These are phyloP conservation scores for Phasia obesa DNA, from an alignment of 2,888 invertebrate genomes.

Conservation along the genomic window DNA sequence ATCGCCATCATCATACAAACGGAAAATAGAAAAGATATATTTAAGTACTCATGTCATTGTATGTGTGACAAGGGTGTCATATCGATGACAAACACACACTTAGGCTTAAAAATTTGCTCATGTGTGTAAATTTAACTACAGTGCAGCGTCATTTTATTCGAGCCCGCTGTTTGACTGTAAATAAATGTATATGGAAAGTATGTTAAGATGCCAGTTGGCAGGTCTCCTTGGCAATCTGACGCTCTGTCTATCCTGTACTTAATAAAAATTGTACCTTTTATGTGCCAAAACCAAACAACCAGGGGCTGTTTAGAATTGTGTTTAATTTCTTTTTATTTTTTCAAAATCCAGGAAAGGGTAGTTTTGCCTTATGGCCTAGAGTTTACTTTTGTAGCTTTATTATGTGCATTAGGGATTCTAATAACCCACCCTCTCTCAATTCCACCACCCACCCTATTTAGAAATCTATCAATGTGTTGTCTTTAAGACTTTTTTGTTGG, in stretches of 20 bases:
- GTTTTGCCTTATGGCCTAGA: slow-evolving; percentile 14
- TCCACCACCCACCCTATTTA: slow-evolving; percentile 16
- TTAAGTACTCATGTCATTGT: slow-evolving; percentile 15
- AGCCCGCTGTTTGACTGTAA: slow-evolving; percentile 4
- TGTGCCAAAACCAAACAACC: slow-evolving; percentile 22
- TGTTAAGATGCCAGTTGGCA: not conserved
- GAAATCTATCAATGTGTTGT: slow-evolving; percentile 33
- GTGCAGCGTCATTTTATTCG: slow-evolving; percentile 31
- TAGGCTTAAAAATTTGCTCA: slow-evolving; percentile 28
- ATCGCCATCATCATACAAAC: slow-evolving; percentile 27
- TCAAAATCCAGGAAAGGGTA: slow-evolving; percentile 39
- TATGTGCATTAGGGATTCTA: slow-evolving; percentile 56
- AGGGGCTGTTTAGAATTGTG: slow-evolving; percentile 44
- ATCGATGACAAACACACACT: slow-evolving; percentile 31
- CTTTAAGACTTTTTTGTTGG: slow-evolving; percentile 10
- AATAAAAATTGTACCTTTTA: slow-evolving; percentile 39
- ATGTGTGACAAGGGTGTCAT: slow-evolving; percentile 48
- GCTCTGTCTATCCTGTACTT: slow-evolving; percentile 17
- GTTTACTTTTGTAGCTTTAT: slow-evolving; percentile 48
- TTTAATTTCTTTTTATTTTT: slow-evolving; percentile 34
- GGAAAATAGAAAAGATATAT: not conserved
- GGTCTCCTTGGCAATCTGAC: not conserved
- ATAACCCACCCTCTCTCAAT: slow-evolving; percentile 48
- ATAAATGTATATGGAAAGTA: slow-evolving; percentile 15
- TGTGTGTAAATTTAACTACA: slow-evolving; percentile 36